Base-by-base conservation (phyloP, 2,113 vertebrate genomes). In the Zosterops japonicus region DNA sequence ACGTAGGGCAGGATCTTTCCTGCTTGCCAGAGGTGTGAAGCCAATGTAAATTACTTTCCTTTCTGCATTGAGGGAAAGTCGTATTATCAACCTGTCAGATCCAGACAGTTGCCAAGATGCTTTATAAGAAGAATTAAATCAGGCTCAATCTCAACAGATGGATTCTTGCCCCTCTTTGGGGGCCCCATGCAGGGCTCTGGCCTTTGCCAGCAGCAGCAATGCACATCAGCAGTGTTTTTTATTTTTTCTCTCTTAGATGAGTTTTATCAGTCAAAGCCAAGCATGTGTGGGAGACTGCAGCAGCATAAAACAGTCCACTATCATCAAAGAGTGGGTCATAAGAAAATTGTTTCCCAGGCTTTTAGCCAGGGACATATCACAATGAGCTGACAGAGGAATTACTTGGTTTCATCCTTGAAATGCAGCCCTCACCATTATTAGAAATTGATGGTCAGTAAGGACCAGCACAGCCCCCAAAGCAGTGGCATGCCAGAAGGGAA, bases 31-130 rank as follows among this genome's bases (percentile, higher is more conserved):
- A 96, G 93, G 94, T 95, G 93, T 95, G 94, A 97, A 96, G 89
- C 84, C 91, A 94, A 96, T 95, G 93, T 96, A 95, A 97, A 97
- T 95, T 94, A 91, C 95, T 96, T 96, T 95, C 65, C 72, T n/a
- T 94, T 96, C 80, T 93, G 82, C 85, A 71, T 88, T 28, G 81
- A 86, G 52, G 83, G 69, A 87, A 94, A 95, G 87, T 91, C 94
- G 96, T 84, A 93, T 95, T 96, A 96, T 95, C 96, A 94, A 94
- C 88, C 94, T 93, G 93, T 95, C 96, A 96, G 83, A 93, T 88
- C 56, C 79, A 90, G 90, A 78, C 83, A 95, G 90, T 89, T 95
- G 95, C 95, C 94, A 95, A 93, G 75, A 74, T 83, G 76, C 60
- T 92, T 92, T 93, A 90, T 92, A 93, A 87, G 72, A 95, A 81